Percentiles rank a stretch among this genome's conserved stretches.
phyloP scores from a whole-genome alignment of 2,113 vertebrate genomes.

The Megalops atlanticus region DNA sequence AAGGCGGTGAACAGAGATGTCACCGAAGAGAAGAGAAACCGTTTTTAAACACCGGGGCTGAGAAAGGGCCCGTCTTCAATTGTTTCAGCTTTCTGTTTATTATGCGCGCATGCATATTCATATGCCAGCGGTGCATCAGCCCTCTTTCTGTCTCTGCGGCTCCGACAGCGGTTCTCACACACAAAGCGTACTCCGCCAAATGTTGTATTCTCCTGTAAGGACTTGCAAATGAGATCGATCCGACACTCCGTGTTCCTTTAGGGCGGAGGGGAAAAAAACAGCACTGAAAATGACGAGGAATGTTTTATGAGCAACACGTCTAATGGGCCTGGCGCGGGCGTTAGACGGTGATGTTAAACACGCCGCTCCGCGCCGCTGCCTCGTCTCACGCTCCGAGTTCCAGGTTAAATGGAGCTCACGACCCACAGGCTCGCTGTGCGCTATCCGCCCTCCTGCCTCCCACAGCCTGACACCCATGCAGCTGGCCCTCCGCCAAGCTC shows the following conservation, averaged over 20 bases:
- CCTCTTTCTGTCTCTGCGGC: neutral
- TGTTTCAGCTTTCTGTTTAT: neutral
- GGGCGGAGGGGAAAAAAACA: neutral
- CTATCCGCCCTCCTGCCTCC: neutral
- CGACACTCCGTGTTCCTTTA: neutral
- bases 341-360: neutral
- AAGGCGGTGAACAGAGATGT: neutral
- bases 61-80: neutral
- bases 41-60: neutral
- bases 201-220: neutral
- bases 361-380: neutral
- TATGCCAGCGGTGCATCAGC: neutral
- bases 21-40: neutral
- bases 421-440: neutral
- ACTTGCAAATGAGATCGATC: conserved; percentile 6
- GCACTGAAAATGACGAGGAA: neutral
- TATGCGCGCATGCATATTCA: neutral
- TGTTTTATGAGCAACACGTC: neutral
- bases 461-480: neutral
- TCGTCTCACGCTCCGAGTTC: neutral
- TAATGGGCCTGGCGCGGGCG: neutral
- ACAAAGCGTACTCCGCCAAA: neutral
- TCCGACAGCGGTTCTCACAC: neutral
- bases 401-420: neutral
- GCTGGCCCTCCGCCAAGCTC: neutral